Evolutionary conservation across 2,113 vertebrate species (phyloP), one percentile per base, ranked within the genome.

Genomic region (Mustela lutreola): DNA sequence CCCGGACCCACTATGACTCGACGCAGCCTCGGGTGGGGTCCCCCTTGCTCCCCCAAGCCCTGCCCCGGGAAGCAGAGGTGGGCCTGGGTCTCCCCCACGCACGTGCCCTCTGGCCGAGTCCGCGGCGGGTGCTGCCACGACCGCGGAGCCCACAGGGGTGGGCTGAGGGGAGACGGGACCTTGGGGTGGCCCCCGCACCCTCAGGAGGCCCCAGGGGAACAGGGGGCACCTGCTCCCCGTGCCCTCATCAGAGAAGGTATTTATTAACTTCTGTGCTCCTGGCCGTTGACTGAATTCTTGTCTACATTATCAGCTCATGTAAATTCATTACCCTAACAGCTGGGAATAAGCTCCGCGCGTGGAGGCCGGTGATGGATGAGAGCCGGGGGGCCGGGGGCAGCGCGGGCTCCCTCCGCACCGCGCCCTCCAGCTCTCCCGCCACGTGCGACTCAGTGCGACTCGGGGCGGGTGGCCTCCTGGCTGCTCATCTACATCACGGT

Each of bases 271-370:
- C 97, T 93, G 89, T 45, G 84, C 96, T 98, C 97, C 97, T 76
- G 89, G 98, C 97, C 98, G 88, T 84, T 95, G 97, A 97, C 98
- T 97, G 98, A 86, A 90, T 96, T 94, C 98, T 97, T 65, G 97
- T 98, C 98, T 97, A 95, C 97, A 97, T 95, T 92, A 97, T 97
- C 95, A 63, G 97, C 98, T 98, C 98, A 86, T 98, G 97, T 98
- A 97, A 98, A 98, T 98, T 98, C 98, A 98, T 98, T 98, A 98
- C 85, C 89, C 31, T 81, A 98, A 96, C 98, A 98, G 98, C 98
- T 98, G 98, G 98, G 98, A 98, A 97, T 83, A 94, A 87, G 97
- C 97, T 65, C 84, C 50, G 5, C 31, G 0, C 8, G 15, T 12
- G 83, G 67, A 70, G 87, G 96, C 80, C 70, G 33, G 4, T 95